Conservation (phyloP, 2,888 invertebrate species). For the Andrena hattorfiana region DNA sequence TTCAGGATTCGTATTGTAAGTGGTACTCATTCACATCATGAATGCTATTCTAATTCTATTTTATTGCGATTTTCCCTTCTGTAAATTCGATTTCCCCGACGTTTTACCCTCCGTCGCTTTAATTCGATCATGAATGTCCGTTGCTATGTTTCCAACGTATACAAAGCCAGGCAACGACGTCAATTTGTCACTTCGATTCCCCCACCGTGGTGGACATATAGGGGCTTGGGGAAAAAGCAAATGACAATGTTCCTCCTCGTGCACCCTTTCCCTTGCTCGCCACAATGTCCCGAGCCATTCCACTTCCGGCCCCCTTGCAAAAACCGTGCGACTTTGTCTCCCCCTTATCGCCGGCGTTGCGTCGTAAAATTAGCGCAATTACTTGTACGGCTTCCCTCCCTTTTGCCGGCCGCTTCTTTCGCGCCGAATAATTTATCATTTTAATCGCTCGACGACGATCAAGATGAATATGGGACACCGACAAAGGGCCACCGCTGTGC, state of each 20-base stretch:
- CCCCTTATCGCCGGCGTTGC: conserved; percentile 50
- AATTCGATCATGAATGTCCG: not conserved
- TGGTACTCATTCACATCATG: no score
- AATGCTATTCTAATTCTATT: no score
- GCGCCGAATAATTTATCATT: conserved; percentile 66
- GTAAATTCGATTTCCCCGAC: not conserved
- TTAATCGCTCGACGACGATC: conserved; percentile 54
- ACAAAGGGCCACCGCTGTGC: conserved; percentile 46
- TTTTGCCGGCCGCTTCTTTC: conserved; percentile 31
- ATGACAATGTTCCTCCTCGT: conserved; percentile 26
- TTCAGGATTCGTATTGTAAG: no score
- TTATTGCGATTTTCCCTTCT: not conserved
- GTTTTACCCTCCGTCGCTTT: not conserved
- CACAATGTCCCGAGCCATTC: conserved; percentile 26
- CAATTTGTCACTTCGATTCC: conserved; percentile 44
- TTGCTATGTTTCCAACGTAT: not conserved
- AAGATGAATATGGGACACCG: conserved; percentile 61
- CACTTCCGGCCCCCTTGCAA: conserved; percentile 10
- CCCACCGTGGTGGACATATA: conserved; percentile 22
- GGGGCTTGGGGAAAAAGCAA: conserved; percentile 8
- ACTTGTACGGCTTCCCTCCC: conserved; percentile 48
- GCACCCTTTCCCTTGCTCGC: conserved; percentile 4
- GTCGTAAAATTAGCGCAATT: conserved; percentile 67
- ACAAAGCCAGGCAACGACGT: not conserved
- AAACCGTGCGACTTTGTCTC: conserved; percentile 48